Conservation (phyloP, 2,113 vertebrate genomes). For the Arvicanthis niloticus region DNA sequence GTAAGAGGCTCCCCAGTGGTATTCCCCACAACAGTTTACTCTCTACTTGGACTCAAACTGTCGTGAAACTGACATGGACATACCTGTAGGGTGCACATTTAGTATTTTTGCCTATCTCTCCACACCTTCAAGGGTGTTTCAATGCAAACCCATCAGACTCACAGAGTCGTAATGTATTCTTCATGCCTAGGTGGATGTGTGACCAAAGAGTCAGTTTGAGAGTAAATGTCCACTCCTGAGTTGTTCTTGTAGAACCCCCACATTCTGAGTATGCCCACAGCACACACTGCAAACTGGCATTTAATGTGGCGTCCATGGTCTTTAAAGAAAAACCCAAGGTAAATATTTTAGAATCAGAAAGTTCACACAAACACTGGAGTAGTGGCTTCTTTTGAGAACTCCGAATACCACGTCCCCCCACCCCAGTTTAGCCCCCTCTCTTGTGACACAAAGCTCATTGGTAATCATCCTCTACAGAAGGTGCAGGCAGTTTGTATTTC, state of each 20-base stretch:
- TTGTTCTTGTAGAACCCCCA: neutral
- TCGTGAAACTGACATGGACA: no score
- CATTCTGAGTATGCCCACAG: neutral
- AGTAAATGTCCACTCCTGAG: neutral
- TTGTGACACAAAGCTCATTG: neutral
- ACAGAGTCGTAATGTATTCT: fast-evolving
- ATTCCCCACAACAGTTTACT: no score
- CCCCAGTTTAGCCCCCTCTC: neutral
- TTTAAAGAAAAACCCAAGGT: neutral
- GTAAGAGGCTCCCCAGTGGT: neutral
- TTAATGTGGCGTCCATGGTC: neutral
- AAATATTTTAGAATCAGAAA: conserved; percentile 1
- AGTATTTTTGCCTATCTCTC: neutral
- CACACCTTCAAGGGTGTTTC: neutral
- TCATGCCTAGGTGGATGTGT: fast-evolving
- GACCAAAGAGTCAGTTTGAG: neutral
- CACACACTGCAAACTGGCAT: neutral
- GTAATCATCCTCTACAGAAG: neutral
- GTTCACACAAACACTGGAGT: neutral
- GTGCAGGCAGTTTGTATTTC: neutral
- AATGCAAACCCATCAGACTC: fast-evolving
- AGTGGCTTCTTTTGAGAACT: neutral
- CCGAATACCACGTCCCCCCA: neutral
- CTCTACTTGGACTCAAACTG: neutral
- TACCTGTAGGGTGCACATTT: no score